A percentile compares a stretch with the other conserved stretches of the same genome.
Conservation (phyloP, 2,113 vertebrate genomes). For the Etheostoma cragini region DNA sequence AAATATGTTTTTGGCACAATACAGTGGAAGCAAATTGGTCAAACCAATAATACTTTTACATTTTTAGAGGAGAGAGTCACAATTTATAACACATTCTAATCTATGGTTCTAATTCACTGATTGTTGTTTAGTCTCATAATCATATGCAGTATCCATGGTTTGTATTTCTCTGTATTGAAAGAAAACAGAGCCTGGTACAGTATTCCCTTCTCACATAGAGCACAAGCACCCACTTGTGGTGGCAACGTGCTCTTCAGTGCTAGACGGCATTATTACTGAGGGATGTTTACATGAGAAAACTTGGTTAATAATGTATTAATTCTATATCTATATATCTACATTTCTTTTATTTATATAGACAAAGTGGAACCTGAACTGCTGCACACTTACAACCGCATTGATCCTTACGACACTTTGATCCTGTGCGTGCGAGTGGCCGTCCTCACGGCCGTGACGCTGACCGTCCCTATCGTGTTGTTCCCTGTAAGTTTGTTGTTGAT, state of each 20-base stretch:
- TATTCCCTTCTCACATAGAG: neutral
- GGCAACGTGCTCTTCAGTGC: neutral
- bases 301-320: neutral
- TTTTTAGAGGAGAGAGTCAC: neutral
- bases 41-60: neutral
- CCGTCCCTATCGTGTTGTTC: conserved; percentile 96
- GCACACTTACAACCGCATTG: conserved; percentile 95
- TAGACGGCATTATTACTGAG: neutral
- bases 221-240: conserved; percentile 60
- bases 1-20: neutral
- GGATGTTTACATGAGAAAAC: neutral
- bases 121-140: neutral
- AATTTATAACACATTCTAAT: neutral
- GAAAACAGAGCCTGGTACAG: neutral
- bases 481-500: conserved; percentile 85
- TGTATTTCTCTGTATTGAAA: neutral
- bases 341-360: conserved; percentile 70
- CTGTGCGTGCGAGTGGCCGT: conserved; percentile 96
- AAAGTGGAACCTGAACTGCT: conserved; percentile 93
- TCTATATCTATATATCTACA: neutral
- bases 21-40: neutral
- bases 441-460: conserved; percentile 95
- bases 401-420: conserved; percentile 92
- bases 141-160: neutral
- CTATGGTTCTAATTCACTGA: neutral